phyloP scores from a whole-genome alignment of 2,113 vertebrate genomes.

The Colistium nudipinnis region DNA sequence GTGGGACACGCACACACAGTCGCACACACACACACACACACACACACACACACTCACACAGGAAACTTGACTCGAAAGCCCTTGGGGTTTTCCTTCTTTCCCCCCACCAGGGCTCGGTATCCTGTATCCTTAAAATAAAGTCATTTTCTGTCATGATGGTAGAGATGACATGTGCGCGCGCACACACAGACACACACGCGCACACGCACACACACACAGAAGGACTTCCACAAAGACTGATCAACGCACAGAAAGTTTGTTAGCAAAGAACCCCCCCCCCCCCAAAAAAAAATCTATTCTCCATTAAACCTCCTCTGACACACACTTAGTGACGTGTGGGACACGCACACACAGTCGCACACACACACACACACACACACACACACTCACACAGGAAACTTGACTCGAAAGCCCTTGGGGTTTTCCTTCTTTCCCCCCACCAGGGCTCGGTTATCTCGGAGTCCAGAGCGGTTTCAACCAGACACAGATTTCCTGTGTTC shows the following conservation, averaged over 20 bases:
- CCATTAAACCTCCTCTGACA: slow-evolving; percentile 33
- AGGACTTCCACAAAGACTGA: neutral
- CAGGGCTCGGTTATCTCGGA: slow-evolving; percentile 71
- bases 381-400: slow-evolving; percentile 60
- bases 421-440: slow-evolving; percentile 65
- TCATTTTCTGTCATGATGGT: too few species aligned
- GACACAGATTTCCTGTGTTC: slow-evolving; percentile 83
- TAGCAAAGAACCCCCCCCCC: neutral
- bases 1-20: slow-evolving; percentile 14
- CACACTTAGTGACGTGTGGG: neutral
- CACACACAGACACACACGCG: too few species aligned
- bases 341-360: slow-evolving; percentile 22
- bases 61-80: slow-evolving; percentile 63
- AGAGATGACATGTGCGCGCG: too few species aligned
- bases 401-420: slow-evolving; percentile 57
- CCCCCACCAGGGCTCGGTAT: slow-evolving; percentile 66
- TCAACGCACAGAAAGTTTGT: slow-evolving; percentile 18
- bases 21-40: slow-evolving; percentile 42
- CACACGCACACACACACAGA: too few species aligned
- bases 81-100: slow-evolving; percentile 59
- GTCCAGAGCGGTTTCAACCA: slow-evolving; percentile 77
- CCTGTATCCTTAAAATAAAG: too few species aligned
- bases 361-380: slow-evolving; percentile 47
- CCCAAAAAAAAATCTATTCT: slow-evolving; percentile 18
- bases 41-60: slow-evolving; percentile 54